Base-by-base conservation (phyloP, 2,113 vertebrate genomes). In the Nothobranchius kuhntae region DNA sequence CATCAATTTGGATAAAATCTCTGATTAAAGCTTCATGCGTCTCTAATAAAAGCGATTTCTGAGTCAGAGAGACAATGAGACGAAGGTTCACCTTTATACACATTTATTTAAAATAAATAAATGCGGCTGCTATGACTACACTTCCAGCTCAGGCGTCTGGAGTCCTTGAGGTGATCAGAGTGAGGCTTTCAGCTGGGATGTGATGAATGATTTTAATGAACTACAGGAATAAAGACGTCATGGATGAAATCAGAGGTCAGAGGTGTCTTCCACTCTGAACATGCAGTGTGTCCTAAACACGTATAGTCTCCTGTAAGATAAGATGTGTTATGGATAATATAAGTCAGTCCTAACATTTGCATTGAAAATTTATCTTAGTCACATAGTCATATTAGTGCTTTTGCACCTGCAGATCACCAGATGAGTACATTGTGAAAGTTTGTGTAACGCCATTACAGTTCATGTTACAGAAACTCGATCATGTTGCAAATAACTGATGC, bases 91-190 rank as follows among this genome's bases (percentile, higher is more conserved):
- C n/a, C 15, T 65, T 59, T 72, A 21, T 56, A 64, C 65, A 26
- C 48, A 67, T 65, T 65, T 53, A 61, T 60, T 63, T 0, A 38
- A 53, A 57, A 26, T 12, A 7, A 52, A 46, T 3, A 36, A 35
- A 30, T 52, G 21, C 26, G 7, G 81, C 89, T 85, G 52, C 81
- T 66, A 83, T 87, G 85, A 56, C 77, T 61, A 78, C 82, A 0
- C 26, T 44, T 35, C 13, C 21, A 13, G 4, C 9, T 7, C 48
- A 67, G 38, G 24, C 9, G 40, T 48, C 59, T 24, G 57, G 51
- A 61, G 71, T 67, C 57, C 57, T 71, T 78, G 54, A 51, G 48
- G 46, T 71, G 17, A 77, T 6, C 40, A 30, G 38, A 59, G 76
- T 30, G 67, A 74, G 42, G 67, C 57, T 55, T 71, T 81, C 12